Evolutionary conservation across 2,888 invertebrate species (phyloP), one percentile per base, ranked within the genome.

Genomic region (Amphipyra tragopoginis): DNA sequence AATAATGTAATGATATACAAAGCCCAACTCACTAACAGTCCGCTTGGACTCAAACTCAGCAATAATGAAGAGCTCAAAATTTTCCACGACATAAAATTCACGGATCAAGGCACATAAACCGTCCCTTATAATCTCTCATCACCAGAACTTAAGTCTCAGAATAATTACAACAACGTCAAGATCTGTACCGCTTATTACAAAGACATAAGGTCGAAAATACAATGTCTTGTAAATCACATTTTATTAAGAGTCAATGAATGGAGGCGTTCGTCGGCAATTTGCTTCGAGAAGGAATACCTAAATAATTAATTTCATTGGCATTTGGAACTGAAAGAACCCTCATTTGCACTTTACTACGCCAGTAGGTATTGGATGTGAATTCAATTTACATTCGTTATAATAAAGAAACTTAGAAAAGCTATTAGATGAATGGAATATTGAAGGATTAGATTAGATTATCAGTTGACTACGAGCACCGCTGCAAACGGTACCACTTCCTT

Each of bases 241-340:
- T 77, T 74, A 74, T 77, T 79, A 64, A 68, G 73, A 73, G 56
- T 71, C 72, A 64, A 72, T 83, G 79, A 82, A 82, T 74, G 58
- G 68, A 55, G 63, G 60, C 66, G 61, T 64, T 80, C 79, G 72
- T 68, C 74, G 75, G 67, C 81, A 79, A 84, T 82, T 80, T 75
- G 69, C 72, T 65, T 64, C 75, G 69, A 72, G 72, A 68, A 79
- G 75, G 84, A 82, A 83, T 76, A 79, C 76, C 75, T 82, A 85
- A 82, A 86, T 85, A 86, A 86, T 85, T 85, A 84, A 85, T 83
- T 84, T 82, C 65, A 82, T 82, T 83, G 81, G 66, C 65, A 73
- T 77, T 79, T 73, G 50, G 58, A 43, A 75, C 47, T 82, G 79
- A 84, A 85, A 80, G 81, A 82, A 79, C 77, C 67, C 67, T 79